Base-by-base conservation (phyloP, 2,888 invertebrate species). In the Cryptops parisi region DNA sequence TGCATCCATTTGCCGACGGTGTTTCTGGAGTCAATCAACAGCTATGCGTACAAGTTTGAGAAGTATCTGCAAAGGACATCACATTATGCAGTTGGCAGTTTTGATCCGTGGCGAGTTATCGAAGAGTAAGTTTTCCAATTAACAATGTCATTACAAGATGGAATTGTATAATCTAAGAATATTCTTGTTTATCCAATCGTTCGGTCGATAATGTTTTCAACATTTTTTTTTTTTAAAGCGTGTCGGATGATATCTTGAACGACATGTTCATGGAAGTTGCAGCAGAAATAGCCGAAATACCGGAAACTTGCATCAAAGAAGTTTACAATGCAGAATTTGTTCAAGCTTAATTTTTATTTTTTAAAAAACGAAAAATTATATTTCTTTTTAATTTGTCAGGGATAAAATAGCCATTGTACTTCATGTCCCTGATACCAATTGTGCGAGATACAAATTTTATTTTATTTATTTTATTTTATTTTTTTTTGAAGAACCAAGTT, bases 111-210 rank as follows among this genome's bases (percentile, higher is more conserved):
- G 50, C 39, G 25, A 41, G 50, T 50, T 21, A 24, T 50, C 4
- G 40, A 39, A 39, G 50, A 50, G 50, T 50, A 50, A 50, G 50
- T 19, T n/a, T n/a, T n/a, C n/a, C n/a, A n/a, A n/a, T n/a, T n/a
- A n/a, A n/a, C n/a, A n/a, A n/a, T n/a, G n/a, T n/a, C n/a, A n/a
- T n/a, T n/a, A n/a, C n/a, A n/a, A n/a, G n/a, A n/a, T n/a, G n/a
- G n/a, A n/a, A n/a, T n/a, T n/a, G n/a, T n/a, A n/a, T 17, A 39
- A 3, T 39, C 2, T 3, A 3, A 3, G 40, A 39, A 43, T 43
- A n/a, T 4, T 4, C 3, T 43, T 19, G 43, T 22, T 47, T 47
- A n/a, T n/a, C 12, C 25, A 6, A 4, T 12, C 2, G 2, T n/a
- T 24, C 19, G n/a, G n/a, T n/a, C n/a, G n/a, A n/a, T n/a, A n/a